Percentiles rank a stretch among this genome's conserved stretches.
Evolutionary conservation across 2,113 vertebrate genomes (phyloP).

Genomic region (Gopherus evgoodei): DNA sequence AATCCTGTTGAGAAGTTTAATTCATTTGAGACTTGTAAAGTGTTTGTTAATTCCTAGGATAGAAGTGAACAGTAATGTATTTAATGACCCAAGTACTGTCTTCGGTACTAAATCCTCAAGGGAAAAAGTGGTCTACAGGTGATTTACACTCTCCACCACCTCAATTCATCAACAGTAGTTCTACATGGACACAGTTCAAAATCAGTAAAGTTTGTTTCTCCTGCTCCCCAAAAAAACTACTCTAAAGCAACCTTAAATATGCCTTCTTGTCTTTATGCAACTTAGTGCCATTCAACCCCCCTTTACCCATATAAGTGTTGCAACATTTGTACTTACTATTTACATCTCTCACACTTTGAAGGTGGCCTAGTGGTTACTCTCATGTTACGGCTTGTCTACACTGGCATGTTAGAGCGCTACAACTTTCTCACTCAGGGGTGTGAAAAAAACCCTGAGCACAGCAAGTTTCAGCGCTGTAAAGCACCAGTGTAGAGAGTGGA

Average conservation of each 20-base stretch:
- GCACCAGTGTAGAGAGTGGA: no score
- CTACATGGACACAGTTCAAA: neutral
- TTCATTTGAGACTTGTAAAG: neutral
- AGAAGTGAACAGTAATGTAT: neutral
- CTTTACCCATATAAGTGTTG: neutral
- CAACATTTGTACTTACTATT: neutral
- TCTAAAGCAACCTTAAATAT: neutral
- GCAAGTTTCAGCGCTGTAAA: no score
- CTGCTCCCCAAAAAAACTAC: neutral
- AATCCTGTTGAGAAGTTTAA: neutral
- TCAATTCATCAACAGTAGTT: neutral
- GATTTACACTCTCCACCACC: neutral
- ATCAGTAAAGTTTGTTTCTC: neutral
- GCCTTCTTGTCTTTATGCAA: neutral
- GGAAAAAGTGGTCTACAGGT: neutral
- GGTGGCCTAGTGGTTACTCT: neutral
- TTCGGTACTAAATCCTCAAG: neutral
- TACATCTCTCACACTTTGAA: neutral
- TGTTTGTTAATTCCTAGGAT: neutral
- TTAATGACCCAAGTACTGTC: neutral
- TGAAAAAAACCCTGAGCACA: no score
- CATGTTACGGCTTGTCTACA: neutral
- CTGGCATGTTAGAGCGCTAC: no score
- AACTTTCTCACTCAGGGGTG: no score
- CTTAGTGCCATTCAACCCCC: neutral